Evolutionary conservation across 2,888 invertebrate genomes (phyloP), one percentile per base, ranked within the genome.

Genomic region (Thereva unica): DNA sequence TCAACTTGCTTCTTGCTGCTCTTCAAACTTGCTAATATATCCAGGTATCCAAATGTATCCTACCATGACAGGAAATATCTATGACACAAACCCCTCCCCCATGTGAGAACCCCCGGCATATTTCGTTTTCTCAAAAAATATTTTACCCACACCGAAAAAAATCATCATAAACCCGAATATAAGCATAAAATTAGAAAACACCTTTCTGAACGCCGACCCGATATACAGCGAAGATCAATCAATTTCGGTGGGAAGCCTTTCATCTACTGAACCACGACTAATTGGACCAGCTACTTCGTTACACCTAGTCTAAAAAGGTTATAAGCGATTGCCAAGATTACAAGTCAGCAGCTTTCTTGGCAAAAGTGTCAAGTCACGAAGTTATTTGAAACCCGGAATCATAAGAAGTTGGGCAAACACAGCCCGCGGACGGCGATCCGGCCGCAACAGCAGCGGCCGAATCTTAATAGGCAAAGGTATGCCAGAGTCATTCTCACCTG

Each of bases 201-300:
- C 59, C 59, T 59, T 59, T 23, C 37, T 59, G 38, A 47, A 37
- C 12, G 49, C 12, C 37, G 47, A 10, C n/a, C 37, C 34, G 40
- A 35, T 35, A 10, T 10, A 38, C 44, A 59, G 38, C 12, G 23
- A 23, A 59, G 49, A 56, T 37, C 59, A 37, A 59, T 59, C 41
- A 44, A 44, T 57, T 57, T 42, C 59, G 59, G 59, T 47, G 6
- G 49, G 42, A 7, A 38, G 37, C 37, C 59, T 59, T 59, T 59
- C 37, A 59, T 59, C 59, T 59, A 9, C 35, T 12, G 59, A 37
- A 59, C 53, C 64, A 42, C 40, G 44, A 23, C 64, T 50, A 68
- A 68, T 66, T 50, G 63, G 66, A 63, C 63, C 63, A 66, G 68
- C 68, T 68, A 68, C 68, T 68, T 66, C 59, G 65, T 68, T 68